Percentiles rank a stretch among this genome's conserved stretches.
phyloP scores from a whole-genome alignment of 2,113 vertebrate species.

The Dipodomys ordii region DNA sequence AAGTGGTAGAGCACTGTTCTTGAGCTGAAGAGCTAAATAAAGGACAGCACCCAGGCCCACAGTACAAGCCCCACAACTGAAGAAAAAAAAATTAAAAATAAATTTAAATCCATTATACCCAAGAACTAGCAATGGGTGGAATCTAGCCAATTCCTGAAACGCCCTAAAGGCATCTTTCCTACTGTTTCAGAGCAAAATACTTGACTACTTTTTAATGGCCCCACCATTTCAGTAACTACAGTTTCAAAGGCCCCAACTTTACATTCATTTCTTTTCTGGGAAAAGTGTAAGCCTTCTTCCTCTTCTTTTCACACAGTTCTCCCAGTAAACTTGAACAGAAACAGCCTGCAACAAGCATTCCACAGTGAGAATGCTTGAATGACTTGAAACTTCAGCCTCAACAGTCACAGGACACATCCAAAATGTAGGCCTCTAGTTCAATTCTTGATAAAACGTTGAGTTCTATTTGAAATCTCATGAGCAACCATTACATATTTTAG shows the following conservation, averaged over 20 bases:
- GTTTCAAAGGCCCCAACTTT: neutral
- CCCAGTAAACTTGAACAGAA: neutral
- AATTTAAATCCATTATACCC: no score
- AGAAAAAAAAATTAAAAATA: no score
- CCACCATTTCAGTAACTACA: neutral
- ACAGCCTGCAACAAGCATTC: neutral
- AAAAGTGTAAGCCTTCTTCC: neutral
- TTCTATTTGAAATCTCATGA: neutral
- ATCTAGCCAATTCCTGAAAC: neutral
- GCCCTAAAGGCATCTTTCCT: neutral
- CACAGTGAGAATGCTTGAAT: neutral
- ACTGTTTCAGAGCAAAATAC: neutral
- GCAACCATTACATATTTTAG: no score
- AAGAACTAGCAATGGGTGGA: neutral
- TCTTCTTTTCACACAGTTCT: neutral
- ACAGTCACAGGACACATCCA: neutral
- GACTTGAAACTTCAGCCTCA: neutral
- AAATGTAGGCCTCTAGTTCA: neutral
- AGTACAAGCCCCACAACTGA: no score
- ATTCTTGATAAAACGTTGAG: neutral
- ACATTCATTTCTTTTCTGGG: neutral
- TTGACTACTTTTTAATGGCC: neutral
- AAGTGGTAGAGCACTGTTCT: no score
- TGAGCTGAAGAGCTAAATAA: no score
- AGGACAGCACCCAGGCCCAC: no score